Evolutionary conservation across 2,113 vertebrate species (phyloP).

Genomic region (Fulica atra): DNA sequence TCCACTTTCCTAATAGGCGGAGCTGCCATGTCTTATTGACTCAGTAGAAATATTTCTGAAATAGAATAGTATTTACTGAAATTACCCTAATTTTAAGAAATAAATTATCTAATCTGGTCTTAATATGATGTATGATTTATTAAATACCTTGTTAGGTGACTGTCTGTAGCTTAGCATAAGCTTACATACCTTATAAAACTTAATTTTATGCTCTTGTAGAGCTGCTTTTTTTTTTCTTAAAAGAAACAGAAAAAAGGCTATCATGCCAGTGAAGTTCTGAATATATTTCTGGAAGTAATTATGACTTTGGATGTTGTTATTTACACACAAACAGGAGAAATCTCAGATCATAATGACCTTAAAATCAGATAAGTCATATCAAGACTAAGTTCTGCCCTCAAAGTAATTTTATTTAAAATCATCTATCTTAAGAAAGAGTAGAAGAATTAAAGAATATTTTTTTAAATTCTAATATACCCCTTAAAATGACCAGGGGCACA

Average conservation of each 20-base stretch:
- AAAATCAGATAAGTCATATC: neutral
- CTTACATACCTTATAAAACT: neutral
- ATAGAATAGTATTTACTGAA: neutral
- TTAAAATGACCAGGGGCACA: neutral
- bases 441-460: neutral
- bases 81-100: neutral
- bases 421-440: neutral
- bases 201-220: neutral
- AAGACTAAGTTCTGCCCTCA: neutral
- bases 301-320: neutral
- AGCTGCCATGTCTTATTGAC: neutral
- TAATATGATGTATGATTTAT: neutral
- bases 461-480: neutral
- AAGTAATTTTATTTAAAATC: neutral
- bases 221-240: neutral
- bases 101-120: neutral
- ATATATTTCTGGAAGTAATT: neutral
- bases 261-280: neutral
- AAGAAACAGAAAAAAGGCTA: fast-evolving
- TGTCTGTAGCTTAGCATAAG: neutral
- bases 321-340: neutral
- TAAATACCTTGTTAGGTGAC: neutral
- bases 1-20: neutral
- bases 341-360: neutral
- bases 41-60: neutral